Evolutionary conservation across 1,140 invertebrate species (phyloP).

Genomic region (Leptoteleia sp.): DNA sequence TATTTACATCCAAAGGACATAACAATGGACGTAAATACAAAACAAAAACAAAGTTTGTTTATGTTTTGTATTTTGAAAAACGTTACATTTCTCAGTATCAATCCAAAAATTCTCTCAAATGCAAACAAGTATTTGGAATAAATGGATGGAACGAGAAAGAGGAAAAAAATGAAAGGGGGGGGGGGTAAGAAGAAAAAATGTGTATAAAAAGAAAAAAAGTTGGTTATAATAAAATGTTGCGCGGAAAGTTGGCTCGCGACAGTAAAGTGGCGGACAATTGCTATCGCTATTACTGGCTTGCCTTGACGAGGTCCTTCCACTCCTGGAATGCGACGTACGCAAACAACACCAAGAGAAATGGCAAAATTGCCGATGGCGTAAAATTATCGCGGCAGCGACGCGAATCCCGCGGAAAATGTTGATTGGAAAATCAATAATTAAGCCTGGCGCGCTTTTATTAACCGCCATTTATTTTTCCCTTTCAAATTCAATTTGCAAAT

Average conservation of each 20-base stretch:
- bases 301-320: conserved; percentile 81
- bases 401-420: conserved; percentile 25
- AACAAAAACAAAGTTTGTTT: too few species aligned
- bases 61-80: too few species aligned
- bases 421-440: conserved; percentile 54
- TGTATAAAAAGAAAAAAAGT: background rate
- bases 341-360: conserved; percentile 48
- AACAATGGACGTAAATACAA: too few species aligned
- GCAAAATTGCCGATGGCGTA: conserved; percentile 40
- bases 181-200: too few species aligned
- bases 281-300: conserved; percentile 74
- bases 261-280: conserved; percentile 66
- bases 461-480: conserved; percentile 4
- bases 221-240: conserved; percentile 41
- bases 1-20: too few species aligned
- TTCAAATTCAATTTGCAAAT: background rate
- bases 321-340: conserved; percentile 67
- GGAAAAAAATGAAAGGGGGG: too few species aligned
- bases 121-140: too few species aligned
- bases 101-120: too few species aligned
- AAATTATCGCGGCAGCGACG: conserved; percentile 35
- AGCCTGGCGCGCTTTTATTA: conserved; percentile 19
- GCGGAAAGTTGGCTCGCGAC: conserved; percentile 38
- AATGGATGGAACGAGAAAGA: too few species aligned
- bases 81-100: too few species aligned